These are phyloP conservation scores for Drosophila longiperda DNA, from an alignment of 2,888 invertebrate species.

Conservation along the genomic window DNA sequence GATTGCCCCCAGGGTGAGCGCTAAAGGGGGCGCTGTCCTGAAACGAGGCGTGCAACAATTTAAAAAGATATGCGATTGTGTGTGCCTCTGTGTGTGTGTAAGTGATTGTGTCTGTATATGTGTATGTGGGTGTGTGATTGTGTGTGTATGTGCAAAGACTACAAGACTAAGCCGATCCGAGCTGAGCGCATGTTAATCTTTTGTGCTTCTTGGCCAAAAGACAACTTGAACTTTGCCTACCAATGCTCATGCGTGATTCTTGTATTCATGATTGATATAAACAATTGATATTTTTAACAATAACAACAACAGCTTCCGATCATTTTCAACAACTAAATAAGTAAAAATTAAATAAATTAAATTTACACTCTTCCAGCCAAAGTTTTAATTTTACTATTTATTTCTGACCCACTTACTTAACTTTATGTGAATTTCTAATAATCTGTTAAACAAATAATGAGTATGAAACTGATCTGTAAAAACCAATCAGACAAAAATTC, in stretches of 20 bases:
- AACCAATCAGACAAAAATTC: not conserved
- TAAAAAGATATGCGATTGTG: slow-evolving; percentile 53
- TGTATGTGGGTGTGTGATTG: slow-evolving; percentile 3
- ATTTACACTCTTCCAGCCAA: not conserved
- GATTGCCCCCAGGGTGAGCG: slow-evolving; percentile 58
- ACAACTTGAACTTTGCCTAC: slow-evolving; percentile 64
- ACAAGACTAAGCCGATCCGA: slow-evolving; percentile 51
- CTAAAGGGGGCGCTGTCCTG: slow-evolving; percentile 26
- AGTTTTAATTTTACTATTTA: not conserved
- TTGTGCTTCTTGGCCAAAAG: slow-evolving; percentile 54
- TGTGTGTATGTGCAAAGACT: slow-evolving; percentile 27
- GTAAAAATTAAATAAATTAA: slow-evolving; percentile 13
- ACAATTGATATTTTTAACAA: slow-evolving; percentile 21
- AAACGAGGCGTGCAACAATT: slow-evolving; percentile 71
- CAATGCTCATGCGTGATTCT: slow-evolving; percentile 55
- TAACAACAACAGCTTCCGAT: not conserved
- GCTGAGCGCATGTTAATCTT: slow-evolving; percentile 68
- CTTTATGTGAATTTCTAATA: not conserved
- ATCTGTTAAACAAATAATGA: not conserved
- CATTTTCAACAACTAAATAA: slow-evolving; percentile 20
- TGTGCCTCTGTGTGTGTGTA: slow-evolving; percentile 25
- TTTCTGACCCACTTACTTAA: not conserved
- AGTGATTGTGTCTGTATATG: slow-evolving; percentile 4
- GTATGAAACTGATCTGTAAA: not conserved
- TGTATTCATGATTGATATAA: slow-evolving; percentile 51